phyloP scores from a whole-genome alignment of 2,888 invertebrate genomes.

The Amphipoea oculea region DNA sequence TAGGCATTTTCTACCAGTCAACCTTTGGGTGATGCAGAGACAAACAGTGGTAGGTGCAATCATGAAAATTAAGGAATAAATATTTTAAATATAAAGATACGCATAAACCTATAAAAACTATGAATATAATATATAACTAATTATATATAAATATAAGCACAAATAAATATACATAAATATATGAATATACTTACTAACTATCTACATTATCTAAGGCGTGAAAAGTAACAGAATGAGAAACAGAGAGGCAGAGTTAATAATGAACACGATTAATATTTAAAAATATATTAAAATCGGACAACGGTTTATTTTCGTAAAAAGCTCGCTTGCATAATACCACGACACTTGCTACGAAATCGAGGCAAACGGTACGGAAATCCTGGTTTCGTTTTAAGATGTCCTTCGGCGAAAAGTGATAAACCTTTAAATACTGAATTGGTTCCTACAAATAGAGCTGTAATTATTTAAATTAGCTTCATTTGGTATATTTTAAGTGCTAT shows the following conservation, averaged over 20 bases:
- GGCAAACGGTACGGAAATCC: constrained; percentile 31
- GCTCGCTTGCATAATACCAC: not conserved
- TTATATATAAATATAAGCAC: too few species aligned
- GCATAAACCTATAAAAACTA: too few species aligned
- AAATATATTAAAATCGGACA: not conserved
- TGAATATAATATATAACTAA: too few species aligned
- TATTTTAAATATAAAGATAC: too few species aligned
- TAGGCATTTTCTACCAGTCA: too few species aligned
- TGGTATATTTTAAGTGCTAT: not conserved
- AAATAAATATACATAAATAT: too few species aligned
- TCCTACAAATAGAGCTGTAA: not conserved
- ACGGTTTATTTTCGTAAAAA: not conserved
- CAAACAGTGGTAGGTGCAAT: too few species aligned
- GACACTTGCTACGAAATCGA: not conserved
- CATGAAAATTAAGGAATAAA: too few species aligned
- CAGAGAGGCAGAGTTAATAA: not conserved
- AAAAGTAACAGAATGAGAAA: not conserved
- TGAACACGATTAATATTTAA: not conserved
- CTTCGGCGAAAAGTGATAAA: constrained; percentile 19
- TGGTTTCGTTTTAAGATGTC: constrained; percentile 24
- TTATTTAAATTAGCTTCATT: not conserved
- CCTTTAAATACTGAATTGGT: not conserved
- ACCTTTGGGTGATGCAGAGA: too few species aligned
- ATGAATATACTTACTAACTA: too few species aligned
- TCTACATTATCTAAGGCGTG: not conserved